Evolutionary conservation across 2,888 invertebrate species (phyloP).

Genomic region (Patella ulyssiponensis): DNA sequence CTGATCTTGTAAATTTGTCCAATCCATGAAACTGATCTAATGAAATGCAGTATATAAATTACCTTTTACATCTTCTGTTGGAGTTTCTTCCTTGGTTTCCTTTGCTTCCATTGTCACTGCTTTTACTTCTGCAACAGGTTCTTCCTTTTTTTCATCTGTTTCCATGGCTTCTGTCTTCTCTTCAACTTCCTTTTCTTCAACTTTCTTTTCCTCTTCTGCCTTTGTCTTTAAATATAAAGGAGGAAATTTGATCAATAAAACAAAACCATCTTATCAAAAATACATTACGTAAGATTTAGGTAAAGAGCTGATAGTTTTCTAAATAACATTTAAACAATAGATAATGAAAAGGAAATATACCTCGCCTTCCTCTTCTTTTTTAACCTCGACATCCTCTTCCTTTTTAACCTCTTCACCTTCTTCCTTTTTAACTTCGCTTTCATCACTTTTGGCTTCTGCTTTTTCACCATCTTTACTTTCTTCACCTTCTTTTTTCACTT

Average conservation of each 20-base stretch:
- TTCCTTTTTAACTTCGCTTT: constrained; percentile 48
- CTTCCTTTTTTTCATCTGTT: constrained; percentile 40
- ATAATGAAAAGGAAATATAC: too few relatives aligned
- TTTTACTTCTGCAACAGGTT: constrained; percentile 71
- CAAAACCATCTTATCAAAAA: too few relatives aligned
- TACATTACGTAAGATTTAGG: too few relatives aligned
- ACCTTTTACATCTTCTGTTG: constrained; percentile 21
- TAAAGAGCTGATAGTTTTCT: too few relatives aligned
- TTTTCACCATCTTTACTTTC: constrained; percentile 37
- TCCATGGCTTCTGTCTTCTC: constrained; percentile 36
- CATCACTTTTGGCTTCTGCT: constrained; percentile 30
- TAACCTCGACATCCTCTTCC: constrained; percentile 15
- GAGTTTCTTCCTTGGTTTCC: constrained; percentile 28
- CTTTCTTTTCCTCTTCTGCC: constrained; percentile 23
- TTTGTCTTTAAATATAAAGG: constrained; percentile 7
- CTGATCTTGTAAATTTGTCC: too few relatives aligned
- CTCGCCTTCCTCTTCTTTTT: too few relatives aligned
- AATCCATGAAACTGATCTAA: too few relatives aligned
- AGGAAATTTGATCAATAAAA: too few relatives aligned
- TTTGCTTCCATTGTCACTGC: constrained; percentile 69
- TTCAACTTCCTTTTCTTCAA: constrained; percentile 28
- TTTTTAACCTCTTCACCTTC: constrained; percentile 35
- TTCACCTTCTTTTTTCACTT: constrained; percentile 43
- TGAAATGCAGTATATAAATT: too few relatives aligned
- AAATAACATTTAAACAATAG: too few relatives aligned